Conservation (phyloP, 2,888 invertebrate species). For the Magallana nippona region DNA sequence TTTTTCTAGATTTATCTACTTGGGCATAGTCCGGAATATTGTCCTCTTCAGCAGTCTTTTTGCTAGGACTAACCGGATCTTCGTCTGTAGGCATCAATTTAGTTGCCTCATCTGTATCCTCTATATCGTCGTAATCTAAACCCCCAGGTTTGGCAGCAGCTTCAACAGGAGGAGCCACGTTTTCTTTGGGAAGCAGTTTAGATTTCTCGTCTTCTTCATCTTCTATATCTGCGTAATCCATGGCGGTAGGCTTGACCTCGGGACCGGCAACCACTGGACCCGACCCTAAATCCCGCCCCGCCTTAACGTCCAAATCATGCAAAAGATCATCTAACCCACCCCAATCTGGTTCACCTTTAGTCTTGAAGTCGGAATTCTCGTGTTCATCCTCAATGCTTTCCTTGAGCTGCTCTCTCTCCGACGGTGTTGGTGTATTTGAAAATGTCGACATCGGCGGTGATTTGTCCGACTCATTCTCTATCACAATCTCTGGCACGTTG, state of each 20-base stretch:
- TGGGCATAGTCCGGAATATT: constrained; percentile 20
- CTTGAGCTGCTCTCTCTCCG: background rate
- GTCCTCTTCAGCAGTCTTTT: background rate
- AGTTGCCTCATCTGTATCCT: background rate
- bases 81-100: background rate
- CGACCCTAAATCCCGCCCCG: constrained; percentile 1
- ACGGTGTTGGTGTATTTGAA: background rate
- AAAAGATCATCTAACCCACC: constrained; percentile 26
- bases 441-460: background rate
- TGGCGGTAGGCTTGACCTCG: background rate
- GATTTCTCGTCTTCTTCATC: background rate
- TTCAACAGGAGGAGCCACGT: background rate
- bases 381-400: background rate
- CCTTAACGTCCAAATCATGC: constrained; percentile 16
- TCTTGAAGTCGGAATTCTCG: background rate
- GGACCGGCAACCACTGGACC: constrained; percentile 2
- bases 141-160: background rate
- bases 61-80: background rate
- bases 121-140: constrained; percentile 1
- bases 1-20: constrained; percentile 28
- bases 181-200: too few species aligned
- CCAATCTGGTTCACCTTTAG: background rate
- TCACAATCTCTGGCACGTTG: background rate
- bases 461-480: background rate
- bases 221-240: background rate